Conservation (phyloP, 2,888 invertebrate genomes). For the Augochlorella aurata region DNA sequence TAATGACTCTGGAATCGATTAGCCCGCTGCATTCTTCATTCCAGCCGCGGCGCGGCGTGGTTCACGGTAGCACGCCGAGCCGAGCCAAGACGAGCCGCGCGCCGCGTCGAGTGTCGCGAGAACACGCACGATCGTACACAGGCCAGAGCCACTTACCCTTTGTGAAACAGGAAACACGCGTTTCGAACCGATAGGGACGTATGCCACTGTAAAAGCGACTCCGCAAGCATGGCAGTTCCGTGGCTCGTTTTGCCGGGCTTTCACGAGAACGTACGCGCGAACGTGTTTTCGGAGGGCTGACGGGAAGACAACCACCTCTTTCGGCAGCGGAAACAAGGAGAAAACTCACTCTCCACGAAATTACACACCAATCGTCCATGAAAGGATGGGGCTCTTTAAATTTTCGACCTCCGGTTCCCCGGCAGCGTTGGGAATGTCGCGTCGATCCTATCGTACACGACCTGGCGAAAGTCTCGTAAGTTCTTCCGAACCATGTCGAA, state of each 20-base stretch:
- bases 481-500: not conserved
- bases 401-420: not conserved
- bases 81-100: not conserved
- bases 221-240: not conserved
- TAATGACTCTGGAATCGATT: conserved; percentile 80
- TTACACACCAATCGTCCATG: not conserved
- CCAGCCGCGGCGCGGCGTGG: conserved; percentile 5
- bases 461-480: not conserved
- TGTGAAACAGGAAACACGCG: conserved; percentile 30
- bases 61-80: not conserved
- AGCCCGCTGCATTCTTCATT: conserved; percentile 64
- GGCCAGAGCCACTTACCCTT: not conserved
- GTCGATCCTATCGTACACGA: not conserved
- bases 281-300: not conserved
- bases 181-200: conserved; percentile 18
- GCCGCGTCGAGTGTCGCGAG: not conserved
- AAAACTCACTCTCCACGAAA: not conserved
- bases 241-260: not conserved
- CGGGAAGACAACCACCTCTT: not conserved
- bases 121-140: not conserved
- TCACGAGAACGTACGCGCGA: not conserved
- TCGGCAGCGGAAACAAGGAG: not conserved
- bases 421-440: not conserved
- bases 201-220: conserved; percentile 18
- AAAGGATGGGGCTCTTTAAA: not conserved